Base-by-base conservation (phyloP, 2,888 invertebrate genomes). In the Drosophila borealis region DNA sequence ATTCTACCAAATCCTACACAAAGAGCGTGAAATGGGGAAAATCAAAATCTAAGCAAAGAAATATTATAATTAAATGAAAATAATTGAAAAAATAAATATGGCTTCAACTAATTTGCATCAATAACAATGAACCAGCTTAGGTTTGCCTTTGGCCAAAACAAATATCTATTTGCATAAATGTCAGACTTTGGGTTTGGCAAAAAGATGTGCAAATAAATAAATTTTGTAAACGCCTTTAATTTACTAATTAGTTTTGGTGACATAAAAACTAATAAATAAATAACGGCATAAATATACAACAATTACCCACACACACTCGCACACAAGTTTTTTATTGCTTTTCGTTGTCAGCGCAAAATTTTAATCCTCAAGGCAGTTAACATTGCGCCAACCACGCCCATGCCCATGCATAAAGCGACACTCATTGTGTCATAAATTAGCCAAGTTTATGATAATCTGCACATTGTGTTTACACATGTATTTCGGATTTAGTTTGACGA, bases 401-500 rank as follows among this genome's bases (percentile, higher is more conserved):
- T 70, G 74, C 11, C 42, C 25, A 14, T 39, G 74, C 70, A 74
- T 74, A 74, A 56, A 61, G 61, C 74, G 57, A 48, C 64, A 46
- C 65, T 66, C 68, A 68, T 74, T 75, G 53, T 45, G 70, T 71
- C 77, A 84, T 85, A 82, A 80, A 84, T 84, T 81, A 69, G 61
- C 59, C 68, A 78, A 77, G 66, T 80, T 80, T 75, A 85, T 78
- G 82, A 70, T 81, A 82, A 82, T 73, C 81, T 78, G 55, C 41
- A 17, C 73, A 68, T 75, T 71, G 73, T 81, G 83, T 81, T 81
- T 81, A 83, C 81, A 72, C 74, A 77, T 81, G 81, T 84, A 70
- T 72, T 77, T 79, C 51, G 70, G 81, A 81, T 81, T 81, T 76
- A 84, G 79, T 81, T 81, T 67, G 37, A 29, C 25, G 44, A 61